Evolutionary conservation across 2,888 invertebrate genomes (phyloP).

Genomic region (Harpalus rufipes): DNA sequence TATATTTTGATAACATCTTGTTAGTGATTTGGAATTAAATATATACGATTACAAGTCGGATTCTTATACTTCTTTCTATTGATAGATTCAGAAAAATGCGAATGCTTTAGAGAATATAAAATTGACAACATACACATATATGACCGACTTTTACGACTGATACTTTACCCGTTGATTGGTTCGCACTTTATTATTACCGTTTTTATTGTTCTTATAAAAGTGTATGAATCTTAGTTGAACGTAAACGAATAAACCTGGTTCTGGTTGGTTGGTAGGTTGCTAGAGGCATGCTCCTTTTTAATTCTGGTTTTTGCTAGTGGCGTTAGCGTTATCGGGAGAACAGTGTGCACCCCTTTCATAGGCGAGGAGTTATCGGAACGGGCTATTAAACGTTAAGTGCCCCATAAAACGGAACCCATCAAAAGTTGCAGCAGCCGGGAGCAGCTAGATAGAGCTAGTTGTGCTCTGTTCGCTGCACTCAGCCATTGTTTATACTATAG

Average conservation of each 20-base stretch:
- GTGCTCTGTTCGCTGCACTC: conserved; percentile 4
- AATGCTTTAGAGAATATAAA: too few species aligned
- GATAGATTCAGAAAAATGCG: too few species aligned
- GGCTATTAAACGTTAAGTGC: conserved; percentile 74
- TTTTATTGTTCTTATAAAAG: too few species aligned
- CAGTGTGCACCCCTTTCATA: conserved; percentile 10
- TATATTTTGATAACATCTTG: too few species aligned
- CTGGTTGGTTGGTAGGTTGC: too few species aligned
- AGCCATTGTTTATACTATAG: conserved; percentile 14
- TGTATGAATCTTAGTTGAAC: too few species aligned
- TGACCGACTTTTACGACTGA: not conserved
- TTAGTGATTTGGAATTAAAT: too few species aligned
- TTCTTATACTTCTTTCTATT: too few species aligned
- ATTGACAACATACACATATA: too few species aligned
- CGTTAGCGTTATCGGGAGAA: not conserved
- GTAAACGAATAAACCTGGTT: too few species aligned
- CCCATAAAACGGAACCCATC: conserved; percentile 75
- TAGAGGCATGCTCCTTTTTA: not conserved
- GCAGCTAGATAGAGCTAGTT: not conserved
- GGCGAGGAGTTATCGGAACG: conserved; percentile 71
- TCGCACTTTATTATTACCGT: not conserved
- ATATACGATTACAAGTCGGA: too few species aligned
- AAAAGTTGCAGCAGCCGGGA: conserved; percentile 74
- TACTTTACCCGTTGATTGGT: not conserved
- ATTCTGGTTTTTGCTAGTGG: not conserved